Conservation (phyloP, 2,113 vertebrate species). For the Bagarius yarrelli region DNA sequence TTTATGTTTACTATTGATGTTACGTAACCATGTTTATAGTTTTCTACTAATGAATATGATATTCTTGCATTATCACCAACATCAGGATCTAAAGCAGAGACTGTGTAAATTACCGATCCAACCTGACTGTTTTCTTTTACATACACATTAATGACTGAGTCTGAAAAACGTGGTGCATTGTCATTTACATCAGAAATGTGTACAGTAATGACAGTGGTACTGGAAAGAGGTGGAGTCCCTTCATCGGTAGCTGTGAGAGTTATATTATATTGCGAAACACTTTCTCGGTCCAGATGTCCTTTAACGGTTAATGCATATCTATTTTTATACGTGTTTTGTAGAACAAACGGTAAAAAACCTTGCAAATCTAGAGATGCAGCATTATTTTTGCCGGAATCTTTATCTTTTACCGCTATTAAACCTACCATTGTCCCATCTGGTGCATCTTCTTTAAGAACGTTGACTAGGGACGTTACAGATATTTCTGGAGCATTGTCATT, state of each 20-base stretch:
- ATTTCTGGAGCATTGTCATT: constrained; percentile 84
- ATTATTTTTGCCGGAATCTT: constrained; percentile 65
- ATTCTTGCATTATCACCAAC: constrained; percentile 56
- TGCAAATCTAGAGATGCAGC: neutral
- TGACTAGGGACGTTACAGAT: constrained; percentile 74
- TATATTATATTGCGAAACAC: constrained; percentile 23
- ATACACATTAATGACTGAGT: constrained; percentile 60
- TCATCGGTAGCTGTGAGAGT: constrained; percentile 38
- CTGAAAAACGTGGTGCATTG: constrained; percentile 52
- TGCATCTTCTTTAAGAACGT: constrained; percentile 74
- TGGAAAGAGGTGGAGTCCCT: constrained; percentile 41
- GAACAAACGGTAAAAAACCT: constrained; percentile 16
- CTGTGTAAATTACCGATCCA: constrained; percentile 62
- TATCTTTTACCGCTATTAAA: constrained; percentile 78
- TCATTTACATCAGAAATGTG: constrained; percentile 58
- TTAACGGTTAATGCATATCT: constrained; percentile 41
- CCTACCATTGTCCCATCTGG: constrained; percentile 78
- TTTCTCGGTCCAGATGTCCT: constrained; percentile 37
- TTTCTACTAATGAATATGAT: constrained; percentile 59
- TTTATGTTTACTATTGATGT: constrained; percentile 59
- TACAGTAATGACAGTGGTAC: constrained; percentile 47
- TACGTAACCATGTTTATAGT: constrained; percentile 38
- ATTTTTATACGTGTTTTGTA: constrained; percentile 47
- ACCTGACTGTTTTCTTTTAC: constrained; percentile 70
- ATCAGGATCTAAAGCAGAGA: constrained; percentile 65